Conservation (phyloP, 2,113 vertebrate genomes). For the Dromaius novaehollandiae region DNA sequence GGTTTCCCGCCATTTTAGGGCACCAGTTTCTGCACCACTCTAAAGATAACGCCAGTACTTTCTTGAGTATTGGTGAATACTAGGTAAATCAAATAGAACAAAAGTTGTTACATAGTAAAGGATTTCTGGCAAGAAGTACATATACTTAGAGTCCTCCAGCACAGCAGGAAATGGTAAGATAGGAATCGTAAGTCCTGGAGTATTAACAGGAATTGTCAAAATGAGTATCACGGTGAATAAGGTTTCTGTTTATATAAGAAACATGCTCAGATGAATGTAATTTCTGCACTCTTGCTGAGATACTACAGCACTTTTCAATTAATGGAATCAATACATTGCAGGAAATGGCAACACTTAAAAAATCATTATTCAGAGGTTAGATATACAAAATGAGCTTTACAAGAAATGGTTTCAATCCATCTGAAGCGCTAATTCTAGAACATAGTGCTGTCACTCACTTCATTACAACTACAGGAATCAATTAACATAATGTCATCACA, state of each 20-base stretch:
- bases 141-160: not conserved
- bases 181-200: not conserved
- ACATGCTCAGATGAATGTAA: not conserved
- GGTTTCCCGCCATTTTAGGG: not conserved
- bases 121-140: not conserved
- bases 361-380: conserved; percentile 25
- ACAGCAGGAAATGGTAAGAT: not conserved
- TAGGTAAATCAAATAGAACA: not conserved
- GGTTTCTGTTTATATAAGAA: not conserved
- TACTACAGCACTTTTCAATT: conserved; percentile 25
- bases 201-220: not conserved
- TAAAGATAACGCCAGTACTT: not conserved
- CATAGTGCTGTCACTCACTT: not conserved
- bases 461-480: conserved; percentile 23
- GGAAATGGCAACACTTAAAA: conserved; percentile 27
- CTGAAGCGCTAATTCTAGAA: not conserved
- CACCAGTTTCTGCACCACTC: not conserved
- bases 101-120: not conserved
- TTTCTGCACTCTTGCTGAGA: not conserved
- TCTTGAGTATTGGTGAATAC: not conserved
- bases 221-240: not conserved
- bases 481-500: conserved; percentile 43
- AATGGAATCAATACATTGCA: conserved; percentile 38
- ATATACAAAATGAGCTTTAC: conserved; percentile 35
- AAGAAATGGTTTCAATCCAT: not conserved